Percentiles rank a stretch among this genome's conserved stretches.
phyloP scores from a whole-genome alignment of 1,140 invertebrate species.

The Ceratina australensis region DNA sequence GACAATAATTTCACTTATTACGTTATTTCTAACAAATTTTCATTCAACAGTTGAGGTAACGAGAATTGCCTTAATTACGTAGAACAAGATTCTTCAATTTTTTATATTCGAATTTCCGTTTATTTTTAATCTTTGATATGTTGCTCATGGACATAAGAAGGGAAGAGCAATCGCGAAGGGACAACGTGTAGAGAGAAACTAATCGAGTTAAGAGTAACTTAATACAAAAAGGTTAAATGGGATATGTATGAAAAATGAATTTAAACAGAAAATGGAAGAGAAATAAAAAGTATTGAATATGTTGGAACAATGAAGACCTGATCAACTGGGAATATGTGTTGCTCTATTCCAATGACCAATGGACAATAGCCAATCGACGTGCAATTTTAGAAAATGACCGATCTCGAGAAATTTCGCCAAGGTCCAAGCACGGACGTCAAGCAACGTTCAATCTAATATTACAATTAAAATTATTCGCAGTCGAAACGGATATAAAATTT shows the following conservation, averaged over 20 bases:
- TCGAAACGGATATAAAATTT: no score
- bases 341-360: background rate
- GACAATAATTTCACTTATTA: no score
- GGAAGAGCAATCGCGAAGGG: no score
- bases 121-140: no score
- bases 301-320: conserved; percentile 17
- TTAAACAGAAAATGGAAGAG: background rate
- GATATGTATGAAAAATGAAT: background rate
- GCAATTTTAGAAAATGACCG: background rate
- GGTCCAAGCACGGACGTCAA: background rate
- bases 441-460: no score
- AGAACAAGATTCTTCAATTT: no score
- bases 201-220: no score
- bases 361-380: conserved; percentile 27
- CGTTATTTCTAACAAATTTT: background rate
- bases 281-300: background rate
- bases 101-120: background rate
- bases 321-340: conserved; percentile 16
- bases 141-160: no score
- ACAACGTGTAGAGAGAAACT: no score
- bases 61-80: no score
- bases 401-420: background rate
- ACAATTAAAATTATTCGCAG: no score
- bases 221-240: background rate
- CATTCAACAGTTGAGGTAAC: no score